Evolutionary conservation across 2,888 invertebrate species (phyloP).

Genomic region (Dicranocentrus wangi): DNA sequence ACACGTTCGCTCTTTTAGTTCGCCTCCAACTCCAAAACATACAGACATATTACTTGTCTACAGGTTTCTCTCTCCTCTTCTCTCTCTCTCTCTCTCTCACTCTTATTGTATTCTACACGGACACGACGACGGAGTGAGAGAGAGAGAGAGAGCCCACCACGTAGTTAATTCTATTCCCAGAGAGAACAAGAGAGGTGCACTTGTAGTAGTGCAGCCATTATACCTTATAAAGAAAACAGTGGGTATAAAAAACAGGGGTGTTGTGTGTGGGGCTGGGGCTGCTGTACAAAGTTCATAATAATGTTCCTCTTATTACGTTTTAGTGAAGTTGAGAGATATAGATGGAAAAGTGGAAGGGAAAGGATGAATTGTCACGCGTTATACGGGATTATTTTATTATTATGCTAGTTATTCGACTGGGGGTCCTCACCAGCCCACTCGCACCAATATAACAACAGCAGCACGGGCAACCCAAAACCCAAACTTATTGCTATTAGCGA

Average conservation of each 20-base stretch:
- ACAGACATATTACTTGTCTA: constrained; percentile 39
- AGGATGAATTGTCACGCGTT: constrained; percentile 45
- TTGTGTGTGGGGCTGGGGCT: too few species aligned
- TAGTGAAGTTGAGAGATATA: neutral
- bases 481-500: constrained; percentile 1
- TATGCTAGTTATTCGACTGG: constrained; percentile 33
- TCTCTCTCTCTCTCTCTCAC: constrained; percentile 33
- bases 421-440: neutral
- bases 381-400: constrained; percentile 22
- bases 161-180: too few species aligned
- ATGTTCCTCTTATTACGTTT: constrained; percentile 39
- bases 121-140: too few species aligned
- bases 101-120: constrained; percentile 23
- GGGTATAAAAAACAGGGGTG: too few species aligned
- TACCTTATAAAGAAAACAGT: too few species aligned
- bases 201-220: too few species aligned
- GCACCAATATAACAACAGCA: neutral
- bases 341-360: constrained; percentile 24
- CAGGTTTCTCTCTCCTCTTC: constrained; percentile 27
- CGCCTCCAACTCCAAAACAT: too few species aligned
- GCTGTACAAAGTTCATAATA: too few species aligned
- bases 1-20: constrained; percentile 1
- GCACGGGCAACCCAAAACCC: neutral
- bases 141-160: too few species aligned
- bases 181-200: too few species aligned